These are phyloP conservation scores for Phasia obesa DNA, from an alignment of 2,888 invertebrate species.

Conservation along the genomic window DNA sequence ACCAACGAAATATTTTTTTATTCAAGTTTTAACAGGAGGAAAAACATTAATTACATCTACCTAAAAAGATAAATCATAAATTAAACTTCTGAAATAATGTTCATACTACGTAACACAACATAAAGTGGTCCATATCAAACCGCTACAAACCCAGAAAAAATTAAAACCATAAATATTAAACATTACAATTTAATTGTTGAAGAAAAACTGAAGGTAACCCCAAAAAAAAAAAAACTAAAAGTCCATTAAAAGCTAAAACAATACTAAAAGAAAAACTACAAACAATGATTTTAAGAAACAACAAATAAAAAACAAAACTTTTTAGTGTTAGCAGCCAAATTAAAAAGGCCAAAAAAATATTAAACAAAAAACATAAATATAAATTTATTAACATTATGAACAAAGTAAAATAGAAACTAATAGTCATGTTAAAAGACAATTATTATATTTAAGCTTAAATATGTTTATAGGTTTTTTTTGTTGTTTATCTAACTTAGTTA, in stretches of 20 bases:
- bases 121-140: conserved; percentile 34
- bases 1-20: conserved; percentile 11
- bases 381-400: conserved; percentile 22
- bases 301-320: not conserved
- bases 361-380: conserved; percentile 32
- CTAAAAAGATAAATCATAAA: conserved; percentile 55
- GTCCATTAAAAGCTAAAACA: too few species aligned
- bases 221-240: conserved; percentile 23
- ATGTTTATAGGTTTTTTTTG: conserved; percentile 23
- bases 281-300: conserved; percentile 35
- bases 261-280: conserved; percentile 29
- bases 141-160: conserved; percentile 3
- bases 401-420: conserved; percentile 46
- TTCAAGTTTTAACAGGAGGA: conserved; percentile 23
- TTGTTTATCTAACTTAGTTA: conserved; percentile 2
- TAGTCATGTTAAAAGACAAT: conserved; percentile 64
- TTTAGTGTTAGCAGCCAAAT: conserved; percentile 28
- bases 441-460: conserved; percentile 34
- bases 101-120: conserved; percentile 10
- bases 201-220: conserved; percentile 1
- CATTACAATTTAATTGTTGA: conserved; percentile 54
- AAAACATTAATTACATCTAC: conserved; percentile 47
- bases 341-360: conserved; percentile 13
- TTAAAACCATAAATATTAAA: conserved; percentile 23
- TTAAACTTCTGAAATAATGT: conserved; percentile 15